These are phyloP conservation scores for Synanthedon formicaeformis DNA, from an alignment of 2,888 invertebrate genomes.

Conservation along the genomic window DNA sequence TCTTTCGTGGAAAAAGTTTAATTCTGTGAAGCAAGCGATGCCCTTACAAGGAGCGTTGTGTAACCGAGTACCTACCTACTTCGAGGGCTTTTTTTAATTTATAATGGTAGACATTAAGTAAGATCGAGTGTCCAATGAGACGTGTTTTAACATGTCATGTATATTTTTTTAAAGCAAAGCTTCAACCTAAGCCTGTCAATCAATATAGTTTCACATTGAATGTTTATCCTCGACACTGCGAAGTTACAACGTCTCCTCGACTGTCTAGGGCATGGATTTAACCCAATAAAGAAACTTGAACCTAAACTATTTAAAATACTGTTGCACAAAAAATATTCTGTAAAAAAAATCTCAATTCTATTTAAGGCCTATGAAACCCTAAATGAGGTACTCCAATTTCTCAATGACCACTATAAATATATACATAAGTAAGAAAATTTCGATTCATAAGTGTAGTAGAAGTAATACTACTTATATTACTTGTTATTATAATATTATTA, in stretches of 20 bases:
- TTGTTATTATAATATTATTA: too few relatives aligned
- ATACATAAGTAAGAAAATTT: too few relatives aligned
- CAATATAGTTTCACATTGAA: slow-evolving; percentile 25
- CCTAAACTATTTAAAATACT: too few relatives aligned
- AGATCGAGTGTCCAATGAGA: slow-evolving; percentile 5
- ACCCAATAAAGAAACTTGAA: too few relatives aligned
- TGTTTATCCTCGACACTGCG: slow-evolving; percentile 10
- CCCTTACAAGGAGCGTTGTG: slow-evolving; percentile 6
- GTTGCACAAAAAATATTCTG: too few relatives aligned
- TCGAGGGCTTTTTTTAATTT: slow-evolving; percentile 4
- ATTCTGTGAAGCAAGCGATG: slow-evolving; percentile 9
- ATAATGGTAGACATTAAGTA: slow-evolving; percentile 3
- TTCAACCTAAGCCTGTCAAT: slow-evolving; percentile 32
- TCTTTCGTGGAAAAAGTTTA: slow-evolving; percentile 16
- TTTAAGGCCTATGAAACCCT: too few relatives aligned
- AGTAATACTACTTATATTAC: too few relatives aligned
- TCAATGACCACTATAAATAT: too few relatives aligned
- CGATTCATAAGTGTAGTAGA: too few relatives aligned
- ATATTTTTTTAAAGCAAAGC: slow-evolving; percentile 19
- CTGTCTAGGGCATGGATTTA: too few relatives aligned
- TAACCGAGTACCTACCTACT: slow-evolving; percentile 2
- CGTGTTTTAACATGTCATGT: background rate
- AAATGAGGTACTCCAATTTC: too few relatives aligned
- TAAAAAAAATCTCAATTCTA: too few relatives aligned
- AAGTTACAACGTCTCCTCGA: slow-evolving; percentile 43